A percentile compares a stretch with the other conserved stretches of the same genome.
Conservation (phyloP, 2,888 invertebrate genomes). For the Drosophila borborema region DNA sequence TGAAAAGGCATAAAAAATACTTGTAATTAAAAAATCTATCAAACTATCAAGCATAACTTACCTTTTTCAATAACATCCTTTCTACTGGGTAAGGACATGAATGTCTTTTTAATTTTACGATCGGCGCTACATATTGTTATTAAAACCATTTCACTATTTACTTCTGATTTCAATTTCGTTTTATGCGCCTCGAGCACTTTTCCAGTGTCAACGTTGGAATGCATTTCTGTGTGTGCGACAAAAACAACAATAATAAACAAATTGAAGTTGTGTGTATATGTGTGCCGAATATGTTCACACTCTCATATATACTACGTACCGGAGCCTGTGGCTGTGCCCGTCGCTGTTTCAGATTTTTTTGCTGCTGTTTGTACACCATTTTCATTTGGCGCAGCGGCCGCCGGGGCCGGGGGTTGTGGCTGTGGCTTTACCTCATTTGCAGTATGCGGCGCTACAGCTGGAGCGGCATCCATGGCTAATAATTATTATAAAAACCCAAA, state of each 20-base stretch:
- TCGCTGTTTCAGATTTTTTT: conserved; percentile 70
- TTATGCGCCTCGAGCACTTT: conserved; percentile 49
- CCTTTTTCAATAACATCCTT: conserved; percentile 74
- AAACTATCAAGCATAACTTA: background rate
- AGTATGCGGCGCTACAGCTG: conserved; percentile 46
- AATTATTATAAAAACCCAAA: conserved; percentile 31
- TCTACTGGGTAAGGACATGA: conserved; percentile 72
- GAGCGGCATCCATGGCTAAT: conserved; percentile 67
- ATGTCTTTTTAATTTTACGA: conserved; percentile 72
- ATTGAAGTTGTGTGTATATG: background rate
- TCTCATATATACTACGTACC: conserved; percentile 34
- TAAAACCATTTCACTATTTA: conserved; percentile 65
- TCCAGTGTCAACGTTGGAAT: conserved; percentile 51
- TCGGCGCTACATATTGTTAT: conserved; percentile 77
- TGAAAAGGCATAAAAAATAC: background rate
- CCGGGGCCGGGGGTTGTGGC: conserved; percentile 65
- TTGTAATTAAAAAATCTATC: background rate
- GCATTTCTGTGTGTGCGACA: conserved; percentile 38
- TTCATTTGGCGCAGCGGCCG: conserved; percentile 63
- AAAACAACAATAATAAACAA: conserved; percentile 38
- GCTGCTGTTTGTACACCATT: conserved; percentile 79
- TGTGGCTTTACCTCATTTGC: conserved; percentile 53
- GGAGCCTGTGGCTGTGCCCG: conserved; percentile 37
- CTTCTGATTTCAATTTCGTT: conserved; percentile 59
- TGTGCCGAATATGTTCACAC: conserved; percentile 1